Evolutionary conservation across 2,797 vertebrate genomes (phyloP).

Genomic region (Artibeus jamaicensis): DNA sequence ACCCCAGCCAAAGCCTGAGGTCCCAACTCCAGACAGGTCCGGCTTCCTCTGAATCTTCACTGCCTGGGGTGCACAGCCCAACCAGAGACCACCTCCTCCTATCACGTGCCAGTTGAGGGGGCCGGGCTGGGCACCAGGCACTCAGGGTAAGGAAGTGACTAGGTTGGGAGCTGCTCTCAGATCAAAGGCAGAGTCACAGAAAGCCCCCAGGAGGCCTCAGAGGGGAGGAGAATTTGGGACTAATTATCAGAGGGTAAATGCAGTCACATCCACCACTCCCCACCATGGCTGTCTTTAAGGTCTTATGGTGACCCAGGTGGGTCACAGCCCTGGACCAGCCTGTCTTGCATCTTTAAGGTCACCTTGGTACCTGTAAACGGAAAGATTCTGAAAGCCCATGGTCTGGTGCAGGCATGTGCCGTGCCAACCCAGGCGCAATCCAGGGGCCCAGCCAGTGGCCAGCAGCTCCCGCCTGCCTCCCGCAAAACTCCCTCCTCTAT

Average conservation of each 20-base stretch:
- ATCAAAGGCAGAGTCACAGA: background rate
- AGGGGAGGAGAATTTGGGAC: background rate
- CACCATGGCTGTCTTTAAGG: background rate
- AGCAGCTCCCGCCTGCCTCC: rapidly evolving
- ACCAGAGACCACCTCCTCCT: background rate
- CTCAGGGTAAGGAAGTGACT: background rate
- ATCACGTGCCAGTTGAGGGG: background rate
- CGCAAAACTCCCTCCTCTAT: background rate
- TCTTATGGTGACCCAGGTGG: background rate
- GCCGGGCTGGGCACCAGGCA: background rate
- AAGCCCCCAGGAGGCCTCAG: background rate
- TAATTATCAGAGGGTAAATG: background rate
- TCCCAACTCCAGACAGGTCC: background rate
- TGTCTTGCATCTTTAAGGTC: background rate
- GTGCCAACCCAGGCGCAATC: background rate
- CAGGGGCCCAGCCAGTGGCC: background rate
- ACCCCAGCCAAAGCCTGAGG: background rate
- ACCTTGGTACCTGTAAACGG: background rate
- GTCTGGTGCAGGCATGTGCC: background rate
- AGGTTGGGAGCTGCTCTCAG: background rate
- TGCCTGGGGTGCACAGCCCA: background rate
- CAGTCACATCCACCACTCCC: background rate
- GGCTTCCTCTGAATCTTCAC: background rate
- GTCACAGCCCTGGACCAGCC: background rate
- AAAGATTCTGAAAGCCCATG: background rate